Base-by-base conservation (phyloP, 2,113 vertebrate genomes). In the Zosterops japonicus region DNA sequence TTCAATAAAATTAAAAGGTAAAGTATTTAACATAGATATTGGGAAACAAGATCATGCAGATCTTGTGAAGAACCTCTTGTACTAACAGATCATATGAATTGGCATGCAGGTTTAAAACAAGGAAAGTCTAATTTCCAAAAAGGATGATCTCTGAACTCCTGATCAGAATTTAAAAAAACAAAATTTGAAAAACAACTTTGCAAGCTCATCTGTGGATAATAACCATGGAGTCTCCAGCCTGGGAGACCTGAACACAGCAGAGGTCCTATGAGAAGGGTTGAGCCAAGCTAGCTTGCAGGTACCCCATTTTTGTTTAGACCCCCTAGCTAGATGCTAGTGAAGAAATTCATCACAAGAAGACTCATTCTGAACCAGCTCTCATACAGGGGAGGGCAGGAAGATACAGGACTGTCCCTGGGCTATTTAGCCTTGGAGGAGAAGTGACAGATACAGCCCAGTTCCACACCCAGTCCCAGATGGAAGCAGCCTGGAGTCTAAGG, bases 381-480 rank as follows among this genome's bases (percentile, higher is more conserved):
- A 4, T 15, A 42, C 20, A 70, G 35, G 12, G 4, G 25, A 55
- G 35, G 52, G 33, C 31, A 63, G 44, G 14, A 70, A 23, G 8
- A 25, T 12, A 61, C 3, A 17, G n/a, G 22, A 67, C 31, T 57
- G 20, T 1, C 6, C 9, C 19, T 36, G 8, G 25, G 19, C 23
- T 87, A 7, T 46, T 81, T 70, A 82, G 31, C 12, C 15, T 15
- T 31, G 24, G 11, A 64, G 28, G 7, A 70, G 28, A 87, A 78
- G 52, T 12, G n/a, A 55, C 4, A 4, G 1, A 1, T 4, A 4
- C 11, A 5, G 25, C 39, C 17, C 33, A 67, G 35, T 18, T 67
- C 23, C 39, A 59, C 1, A 3, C 7, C 23, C 44, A 55, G 16
- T 50, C 35, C 33, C 60, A 70, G 28, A 31, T 0, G 5, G 44